Evolutionary conservation across 1,140 invertebrate genomes (phyloP), one percentile per base, ranked within the genome.

Genomic region (Leptestheria dahalacensis): DNA sequence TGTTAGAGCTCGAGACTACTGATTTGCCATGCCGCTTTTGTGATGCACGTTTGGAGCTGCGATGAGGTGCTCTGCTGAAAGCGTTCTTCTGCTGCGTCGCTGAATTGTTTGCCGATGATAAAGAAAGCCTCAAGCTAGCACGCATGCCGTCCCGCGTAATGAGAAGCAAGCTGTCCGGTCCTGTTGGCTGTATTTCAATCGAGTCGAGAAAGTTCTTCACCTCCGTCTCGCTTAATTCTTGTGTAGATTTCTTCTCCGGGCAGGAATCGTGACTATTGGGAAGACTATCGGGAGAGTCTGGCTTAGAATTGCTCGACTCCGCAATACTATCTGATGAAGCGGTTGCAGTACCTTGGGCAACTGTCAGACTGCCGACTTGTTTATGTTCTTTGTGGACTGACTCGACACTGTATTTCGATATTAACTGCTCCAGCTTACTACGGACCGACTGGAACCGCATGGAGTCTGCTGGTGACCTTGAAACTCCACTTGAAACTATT

Each of bases 101-200:
- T 15, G 9, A 33, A 2, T 46, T 10, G 24, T 56, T 41, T 29
- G 28, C 46, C 21, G 41, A 48, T 49, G 15, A 24, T n/a, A n/a
- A 4, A 10, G 48, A 25, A 29, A 60, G 49, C 10, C 58, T 48
- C n/a, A 60, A 33, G 41, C 58, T 60, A 15, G 58, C 58, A 28
- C 58, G 49, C 58, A 49, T 41, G 28, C 58, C 58, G 28, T 60
- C 58, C 11, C 58, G 58, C 48, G 53, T 56, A 18, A 56, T 56
- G 9, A 56, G 41, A 10, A 56, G 26, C 6, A 56, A 23, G 20
- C 53, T 56, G 26, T 56, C 53, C 1, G 53, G 28, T 29, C 58
- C 58, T 25, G 49, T 49, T 21, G 51, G 26, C 48, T n/a, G 53
- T 21, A 60, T 49, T 15, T 29, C 15, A 21, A 33, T 52, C 15